Conservation (phyloP, 2,888 invertebrate genomes). For the Lasioglossum villosulum region DNA sequence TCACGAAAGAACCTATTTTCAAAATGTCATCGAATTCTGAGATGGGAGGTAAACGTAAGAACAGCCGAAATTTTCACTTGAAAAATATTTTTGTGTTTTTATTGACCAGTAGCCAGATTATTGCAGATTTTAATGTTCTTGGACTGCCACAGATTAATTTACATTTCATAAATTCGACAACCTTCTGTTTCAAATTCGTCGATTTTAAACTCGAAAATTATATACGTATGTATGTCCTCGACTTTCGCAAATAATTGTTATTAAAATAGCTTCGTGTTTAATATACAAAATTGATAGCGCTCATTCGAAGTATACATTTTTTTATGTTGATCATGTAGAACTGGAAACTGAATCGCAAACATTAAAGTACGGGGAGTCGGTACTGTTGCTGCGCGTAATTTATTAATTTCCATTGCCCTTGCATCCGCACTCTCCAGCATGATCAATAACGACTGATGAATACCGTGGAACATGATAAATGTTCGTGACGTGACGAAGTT, state of each 20-base stretch:
- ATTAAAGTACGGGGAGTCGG: background rate
- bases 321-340: background rate
- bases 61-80: too few species aligned
- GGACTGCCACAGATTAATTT: too few species aligned
- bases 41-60: too few species aligned
- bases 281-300: background rate
- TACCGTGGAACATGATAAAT: background rate
- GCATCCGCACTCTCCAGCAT: background rate
- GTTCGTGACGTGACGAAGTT: slow-evolving; percentile 2
- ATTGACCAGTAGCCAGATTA: too few species aligned
- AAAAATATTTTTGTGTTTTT: too few species aligned
- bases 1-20: too few species aligned
- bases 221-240: background rate
- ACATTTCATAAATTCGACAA: background rate
- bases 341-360: background rate
- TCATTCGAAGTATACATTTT: background rate
- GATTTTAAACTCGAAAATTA: background rate
- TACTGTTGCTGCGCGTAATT: background rate
- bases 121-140: too few species aligned
- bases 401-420: slow-evolving; percentile 8
- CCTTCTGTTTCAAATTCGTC: background rate
- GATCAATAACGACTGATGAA: background rate
- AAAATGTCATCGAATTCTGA: too few species aligned
- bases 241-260: background rate
- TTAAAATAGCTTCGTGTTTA: background rate